Evolutionary conservation across 1,140 invertebrate species (phyloP).

Genomic region (Nylanderia fulva): DNA sequence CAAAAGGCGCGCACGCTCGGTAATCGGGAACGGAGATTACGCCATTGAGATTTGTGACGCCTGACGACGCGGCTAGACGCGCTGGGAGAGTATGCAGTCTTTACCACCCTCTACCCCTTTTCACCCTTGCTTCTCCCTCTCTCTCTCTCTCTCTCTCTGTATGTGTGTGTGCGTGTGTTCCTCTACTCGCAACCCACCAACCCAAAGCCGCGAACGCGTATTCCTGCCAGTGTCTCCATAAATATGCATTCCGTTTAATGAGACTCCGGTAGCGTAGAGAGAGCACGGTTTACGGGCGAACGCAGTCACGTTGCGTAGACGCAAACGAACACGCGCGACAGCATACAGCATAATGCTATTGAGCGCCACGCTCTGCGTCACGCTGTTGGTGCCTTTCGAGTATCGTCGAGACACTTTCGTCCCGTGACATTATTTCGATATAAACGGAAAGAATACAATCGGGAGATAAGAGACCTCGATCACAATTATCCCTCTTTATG

Average conservation of each 20-base stretch:
- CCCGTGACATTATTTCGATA: not conserved
- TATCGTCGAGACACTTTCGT: slow-evolving; percentile 52
- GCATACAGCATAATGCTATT: slow-evolving; percentile 61
- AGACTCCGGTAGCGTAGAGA: slow-evolving; percentile 63
- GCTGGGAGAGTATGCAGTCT: slow-evolving; percentile 29
- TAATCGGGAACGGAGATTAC: slow-evolving; percentile 66
- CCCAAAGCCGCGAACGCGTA: slow-evolving; percentile 44
- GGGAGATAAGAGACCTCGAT: not conserved
- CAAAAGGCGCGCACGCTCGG: slow-evolving; percentile 67
- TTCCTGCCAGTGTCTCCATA: slow-evolving; percentile 69
- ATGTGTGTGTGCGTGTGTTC: not conserved
- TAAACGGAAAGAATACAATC: not conserved
- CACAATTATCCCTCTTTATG: not conserved
- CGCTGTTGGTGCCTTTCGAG: slow-evolving; percentile 53
- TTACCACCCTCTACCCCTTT: slow-evolving; percentile 37
- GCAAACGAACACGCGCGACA: slow-evolving; percentile 49
- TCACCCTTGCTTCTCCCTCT: not conserved
- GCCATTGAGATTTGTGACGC: slow-evolving; percentile 74
- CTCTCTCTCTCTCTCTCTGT: slow-evolving; percentile 7
- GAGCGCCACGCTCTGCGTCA: slow-evolving; percentile 51
- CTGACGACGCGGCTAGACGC: slow-evolving; percentile 65
- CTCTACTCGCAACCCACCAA: slow-evolving; percentile 22
- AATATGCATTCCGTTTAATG: slow-evolving; percentile 76
- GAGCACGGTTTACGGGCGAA: slow-evolving; percentile 61
- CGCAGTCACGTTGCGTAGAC: slow-evolving; percentile 61